phyloP scores from a whole-genome alignment of 2,797 vertebrate species.

The Rhodeus uyekii region DNA sequence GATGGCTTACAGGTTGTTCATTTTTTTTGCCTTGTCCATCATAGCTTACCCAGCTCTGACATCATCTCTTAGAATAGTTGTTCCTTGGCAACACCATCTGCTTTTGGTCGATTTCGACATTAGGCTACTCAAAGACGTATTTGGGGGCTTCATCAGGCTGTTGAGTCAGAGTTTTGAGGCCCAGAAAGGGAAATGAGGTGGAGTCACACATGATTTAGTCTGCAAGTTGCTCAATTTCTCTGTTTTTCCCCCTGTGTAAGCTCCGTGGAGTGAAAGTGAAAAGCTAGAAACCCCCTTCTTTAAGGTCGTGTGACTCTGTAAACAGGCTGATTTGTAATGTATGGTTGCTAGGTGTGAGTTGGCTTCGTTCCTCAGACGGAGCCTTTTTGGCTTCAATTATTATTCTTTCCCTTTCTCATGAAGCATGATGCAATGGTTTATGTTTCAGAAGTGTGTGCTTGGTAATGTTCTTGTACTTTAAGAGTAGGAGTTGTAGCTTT shows the following conservation, averaged over 20 bases:
- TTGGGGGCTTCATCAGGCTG: constrained; percentile 5
- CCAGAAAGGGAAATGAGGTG: constrained; percentile 47
- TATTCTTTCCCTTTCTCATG: neutral
- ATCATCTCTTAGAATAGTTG: neutral
- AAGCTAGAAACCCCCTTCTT: neutral
- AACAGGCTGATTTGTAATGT: constrained; percentile 32
- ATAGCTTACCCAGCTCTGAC: neutral
- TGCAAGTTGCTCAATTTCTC: constrained; percentile 40
- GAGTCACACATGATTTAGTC: constrained; percentile 28
- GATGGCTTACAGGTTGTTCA: constrained; percentile 1
- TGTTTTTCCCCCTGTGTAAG: constrained; percentile 15
- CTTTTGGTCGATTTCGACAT: constrained; percentile 27
- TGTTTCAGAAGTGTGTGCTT: constrained; percentile 7
- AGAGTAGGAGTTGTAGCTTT: neutral
- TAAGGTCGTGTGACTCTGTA: constrained; percentile 1
- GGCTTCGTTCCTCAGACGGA: neutral
- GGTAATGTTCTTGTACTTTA: constrained; percentile 1
- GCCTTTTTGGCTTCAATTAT: neutral
- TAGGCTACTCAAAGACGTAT: constrained; percentile 19
- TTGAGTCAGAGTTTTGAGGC: constrained; percentile 46
- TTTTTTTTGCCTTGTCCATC: neutral
- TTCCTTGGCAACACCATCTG: constrained; percentile 15
- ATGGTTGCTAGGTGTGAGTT: constrained; percentile 44
- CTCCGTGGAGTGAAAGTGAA: constrained; percentile 34
- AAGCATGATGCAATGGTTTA: neutral